Evolutionary conservation across 1,140 invertebrate genomes (phyloP), one percentile per base, ranked within the genome.

Genomic region (Drosophila guanche): DNA sequence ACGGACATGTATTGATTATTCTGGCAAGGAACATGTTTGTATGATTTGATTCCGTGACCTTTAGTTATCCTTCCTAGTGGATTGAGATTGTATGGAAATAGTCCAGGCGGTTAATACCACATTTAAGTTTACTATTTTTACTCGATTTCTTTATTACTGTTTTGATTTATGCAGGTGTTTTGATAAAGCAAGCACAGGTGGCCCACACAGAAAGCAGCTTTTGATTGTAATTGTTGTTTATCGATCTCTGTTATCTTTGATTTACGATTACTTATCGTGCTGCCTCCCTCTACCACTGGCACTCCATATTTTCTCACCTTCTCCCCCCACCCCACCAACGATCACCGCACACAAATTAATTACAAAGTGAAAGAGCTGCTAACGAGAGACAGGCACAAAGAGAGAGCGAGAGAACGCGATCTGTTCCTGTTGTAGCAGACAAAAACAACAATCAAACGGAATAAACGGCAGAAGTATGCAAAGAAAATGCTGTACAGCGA

Each of bases 321-420:
- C 33, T 37, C 3, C 8, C 33, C 29, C 6, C 47, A 37, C 8
- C 29, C 6, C 47, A 37, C 37, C 59, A 33, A 27, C 55, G 29
- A 14, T 33, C 47, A 55, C 62, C 54, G 16, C 16, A 33, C 62
- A 42, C 50, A 41, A 33, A 33, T 67, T 68, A 56, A 68, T 67
- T 68, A 63, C 50, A 68, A 68, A 67, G 65, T 40, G 65, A 68
- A 68, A 68, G 65, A 68, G 50, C 67, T 67, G 33, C 33, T 37
- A 12, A 37, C 33, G 33, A 37, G 33, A 12, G 33, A 12, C 33
- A 37, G 7, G 3, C 3, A 33, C 3, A 33, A 3, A 10, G 29
- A 8, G 29, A 33, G 33, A 45, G 33, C 4, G 10, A 12, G 33
- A 12, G 33, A 56, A 66, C 33, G 23, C 55, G 62, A 54, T 45